Evolutionary conservation across 2,113 vertebrate genomes (phyloP), one percentile per base, ranked within the genome.

Genomic region (Psettodes erumei): DNA sequence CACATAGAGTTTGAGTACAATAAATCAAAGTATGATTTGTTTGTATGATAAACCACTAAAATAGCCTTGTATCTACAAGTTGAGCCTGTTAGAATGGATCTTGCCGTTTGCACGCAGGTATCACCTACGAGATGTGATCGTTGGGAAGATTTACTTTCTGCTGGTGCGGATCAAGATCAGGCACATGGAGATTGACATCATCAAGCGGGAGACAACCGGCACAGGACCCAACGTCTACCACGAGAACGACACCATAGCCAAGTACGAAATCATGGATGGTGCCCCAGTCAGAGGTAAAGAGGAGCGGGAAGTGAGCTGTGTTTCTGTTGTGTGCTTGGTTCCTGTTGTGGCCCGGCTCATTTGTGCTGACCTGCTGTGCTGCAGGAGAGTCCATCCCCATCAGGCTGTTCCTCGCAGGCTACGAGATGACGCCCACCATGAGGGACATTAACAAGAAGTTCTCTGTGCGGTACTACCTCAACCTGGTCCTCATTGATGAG

Each of bases 1-100:
- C 97, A 99, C 91, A 99, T 99, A 15, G 97, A 99, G 86, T 98
- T 99, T 3, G 97, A 99, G 89, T 99, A 99, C 87, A 98, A 98
- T 86, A 99, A 99, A 76, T 98, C 97, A 91, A 99, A 98, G 97
- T 98, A 94, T 86, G 96, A 25, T 4, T 18, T 37, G 13, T 28
- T 42, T 25, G 2, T 8, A 25, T 3, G 25, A 25, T 61, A 13
- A 69, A 15, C 12, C 4, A 16, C 43, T 43, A 11, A 30, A 50
- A 64, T 37, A 23, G 10, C 19, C 9, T 38, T n/a, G n/a, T n/a
- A n/a, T n/a, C n/a, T n/a, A n/a, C n/a, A n/a, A 13, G 16, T 4
- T 60, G 1, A 18, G 18, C 9, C 7, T 30, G 10, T 58, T 6
- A 13, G 2, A 45, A n/a, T n/a, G n/a, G n/a, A n/a, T n/a, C n/a